phyloP scores from a whole-genome alignment of 2,797 vertebrate genomes.

The Falco rusticolus region DNA sequence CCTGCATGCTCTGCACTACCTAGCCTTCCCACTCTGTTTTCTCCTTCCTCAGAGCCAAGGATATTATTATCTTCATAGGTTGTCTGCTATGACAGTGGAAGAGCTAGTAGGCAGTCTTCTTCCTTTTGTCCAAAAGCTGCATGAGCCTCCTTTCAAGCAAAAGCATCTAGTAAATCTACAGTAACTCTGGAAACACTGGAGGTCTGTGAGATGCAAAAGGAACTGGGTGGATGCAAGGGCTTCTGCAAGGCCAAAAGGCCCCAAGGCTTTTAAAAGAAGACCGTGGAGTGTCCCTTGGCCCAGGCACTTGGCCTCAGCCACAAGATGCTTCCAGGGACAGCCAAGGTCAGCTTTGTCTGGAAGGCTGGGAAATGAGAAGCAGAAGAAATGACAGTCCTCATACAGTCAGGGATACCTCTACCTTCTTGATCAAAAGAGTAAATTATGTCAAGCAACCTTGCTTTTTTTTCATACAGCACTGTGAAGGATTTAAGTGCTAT shows the following conservation, averaged over 20 bases:
- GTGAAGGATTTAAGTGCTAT: background rate
- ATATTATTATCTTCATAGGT: background rate
- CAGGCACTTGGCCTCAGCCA: background rate
- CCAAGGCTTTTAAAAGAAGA: background rate
- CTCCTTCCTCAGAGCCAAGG: background rate
- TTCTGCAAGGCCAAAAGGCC: background rate
- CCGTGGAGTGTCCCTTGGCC: background rate
- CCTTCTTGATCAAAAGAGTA: background rate
- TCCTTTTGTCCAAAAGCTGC: background rate
- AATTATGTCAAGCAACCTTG: background rate
- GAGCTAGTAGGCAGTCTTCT: background rate
- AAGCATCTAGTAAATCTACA: background rate
- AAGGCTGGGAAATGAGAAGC: background rate
- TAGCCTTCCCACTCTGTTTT: background rate
- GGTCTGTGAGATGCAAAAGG: background rate
- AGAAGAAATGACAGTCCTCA: background rate
- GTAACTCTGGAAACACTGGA: background rate
- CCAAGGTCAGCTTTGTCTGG: background rate
- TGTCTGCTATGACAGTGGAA: background rate
- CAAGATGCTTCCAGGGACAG: background rate
- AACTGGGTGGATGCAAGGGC: background rate
- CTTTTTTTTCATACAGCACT: background rate
- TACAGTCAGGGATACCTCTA: background rate
- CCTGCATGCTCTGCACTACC: background rate
- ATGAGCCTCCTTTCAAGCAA: background rate